Conservation (phyloP, 1,140 invertebrate genomes). For the Cyphomyrmex costatus region DNA sequence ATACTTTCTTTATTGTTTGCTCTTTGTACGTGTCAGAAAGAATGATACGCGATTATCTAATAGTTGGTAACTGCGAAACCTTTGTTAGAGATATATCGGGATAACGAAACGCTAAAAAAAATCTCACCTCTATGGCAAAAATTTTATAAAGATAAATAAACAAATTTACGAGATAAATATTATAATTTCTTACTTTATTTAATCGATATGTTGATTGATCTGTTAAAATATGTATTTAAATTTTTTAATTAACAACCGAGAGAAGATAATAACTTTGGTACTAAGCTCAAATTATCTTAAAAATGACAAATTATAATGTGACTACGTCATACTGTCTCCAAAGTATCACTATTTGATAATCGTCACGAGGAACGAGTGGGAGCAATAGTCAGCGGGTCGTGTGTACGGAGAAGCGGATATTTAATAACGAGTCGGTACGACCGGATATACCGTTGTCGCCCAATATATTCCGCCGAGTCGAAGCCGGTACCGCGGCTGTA, state of each 20-base stretch:
- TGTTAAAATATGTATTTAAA: slow-evolving; percentile 14
- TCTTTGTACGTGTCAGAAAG: slow-evolving; percentile 42
- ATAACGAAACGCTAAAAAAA: not conserved
- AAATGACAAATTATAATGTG: not conserved
- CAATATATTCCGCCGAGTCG: slow-evolving; percentile 73
- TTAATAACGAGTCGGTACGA: slow-evolving; percentile 75
- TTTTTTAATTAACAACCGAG: not conserved
- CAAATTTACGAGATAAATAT: not conserved
- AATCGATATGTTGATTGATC: not conserved
- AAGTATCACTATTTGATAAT: slow-evolving; percentile 65
- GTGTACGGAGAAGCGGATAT: slow-evolving; percentile 67
- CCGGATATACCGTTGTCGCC: slow-evolving; percentile 74
- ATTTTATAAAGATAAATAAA: not conserved
- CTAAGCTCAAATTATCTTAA: not conserved
- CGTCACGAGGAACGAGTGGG: slow-evolving; percentile 8
- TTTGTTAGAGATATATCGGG: not conserved
- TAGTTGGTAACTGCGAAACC: slow-evolving; percentile 5
- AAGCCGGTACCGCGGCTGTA: slow-evolving; percentile 71
- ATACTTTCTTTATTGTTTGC: slow-evolving; percentile 48
- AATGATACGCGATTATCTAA: slow-evolving; percentile 49
- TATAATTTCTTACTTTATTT: not conserved
- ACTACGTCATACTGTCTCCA: not conserved
- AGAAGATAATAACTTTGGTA: not conserved
- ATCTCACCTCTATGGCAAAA: not conserved
- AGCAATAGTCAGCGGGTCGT: not conserved